A percentile compares a stretch with the other conserved stretches of the same genome.
These are phyloP conservation scores for Sapajus apella DNA, from an alignment of 2,113 vertebrate genomes.

Conservation along the genomic window DNA sequence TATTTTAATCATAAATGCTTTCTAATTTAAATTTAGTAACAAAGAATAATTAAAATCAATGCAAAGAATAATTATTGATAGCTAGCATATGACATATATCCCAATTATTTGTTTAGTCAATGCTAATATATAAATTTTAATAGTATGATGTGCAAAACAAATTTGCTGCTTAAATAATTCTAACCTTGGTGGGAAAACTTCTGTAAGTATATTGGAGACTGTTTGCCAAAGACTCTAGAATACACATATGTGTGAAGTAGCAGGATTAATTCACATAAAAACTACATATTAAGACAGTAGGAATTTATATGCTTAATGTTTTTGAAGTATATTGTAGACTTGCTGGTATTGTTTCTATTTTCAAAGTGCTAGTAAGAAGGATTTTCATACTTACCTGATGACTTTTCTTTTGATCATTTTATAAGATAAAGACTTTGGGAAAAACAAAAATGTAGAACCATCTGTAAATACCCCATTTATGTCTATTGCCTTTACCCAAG, in stretches of 20 bases:
- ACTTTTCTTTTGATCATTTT: not conserved
- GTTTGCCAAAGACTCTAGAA: not conserved
- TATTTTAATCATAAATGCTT: not conserved
- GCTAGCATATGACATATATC: not conserved
- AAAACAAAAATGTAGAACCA: not conserved
- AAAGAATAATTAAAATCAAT: not conserved
- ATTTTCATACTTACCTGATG: not conserved
- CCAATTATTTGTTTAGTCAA: not conserved
- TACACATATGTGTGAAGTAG: not conserved
- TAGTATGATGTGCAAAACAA: not conserved
- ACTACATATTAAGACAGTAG: not conserved
- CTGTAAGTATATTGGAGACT: not conserved
- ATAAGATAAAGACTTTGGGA: not conserved
- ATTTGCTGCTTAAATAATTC: not conserved
- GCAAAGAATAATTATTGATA: not conserved
- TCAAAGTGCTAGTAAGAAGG: not conserved
- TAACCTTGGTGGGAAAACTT: not conserved
- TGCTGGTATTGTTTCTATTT: not conserved
- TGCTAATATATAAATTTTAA: not conserved
- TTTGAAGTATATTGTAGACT: not conserved
- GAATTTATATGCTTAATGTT: not conserved
- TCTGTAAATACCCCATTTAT: not conserved
- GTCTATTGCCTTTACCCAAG: not conserved
- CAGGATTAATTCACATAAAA: not conserved
- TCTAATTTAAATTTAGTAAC: not conserved